Conservation (phyloP, 2,797 vertebrate genomes). For the Manis crassicaudata region DNA sequence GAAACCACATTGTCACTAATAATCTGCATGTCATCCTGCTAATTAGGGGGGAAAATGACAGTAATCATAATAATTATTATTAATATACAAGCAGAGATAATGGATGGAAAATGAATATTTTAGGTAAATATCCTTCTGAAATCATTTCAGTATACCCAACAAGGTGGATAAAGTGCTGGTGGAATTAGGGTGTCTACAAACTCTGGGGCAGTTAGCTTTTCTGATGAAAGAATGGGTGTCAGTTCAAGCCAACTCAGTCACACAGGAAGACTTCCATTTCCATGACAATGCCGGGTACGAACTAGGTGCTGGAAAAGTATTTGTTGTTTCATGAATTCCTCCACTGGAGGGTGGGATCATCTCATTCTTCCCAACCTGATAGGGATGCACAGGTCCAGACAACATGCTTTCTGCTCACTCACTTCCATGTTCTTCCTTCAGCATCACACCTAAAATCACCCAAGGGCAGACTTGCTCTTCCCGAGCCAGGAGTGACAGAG, state of each 20-base stretch:
- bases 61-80: neutral
- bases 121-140: no score
- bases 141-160: neutral
- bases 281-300: neutral
- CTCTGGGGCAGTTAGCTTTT: neutral
- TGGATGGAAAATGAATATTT: neutral
- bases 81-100: neutral
- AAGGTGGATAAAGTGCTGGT: neutral
- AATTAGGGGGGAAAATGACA: neutral
- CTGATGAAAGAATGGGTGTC: neutral
- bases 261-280: neutral
- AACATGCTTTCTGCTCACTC: neutral
- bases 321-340: neutral
- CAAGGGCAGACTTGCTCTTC: slow-evolving; percentile 25
- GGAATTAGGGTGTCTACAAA: neutral
- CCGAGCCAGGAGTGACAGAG: neutral
- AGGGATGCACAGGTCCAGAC: rapidly evolving
- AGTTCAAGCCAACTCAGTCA: neutral
- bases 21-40: neutral
- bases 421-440: neutral
- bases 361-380: neutral
- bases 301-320: neutral
- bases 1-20: neutral
- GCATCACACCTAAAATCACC: neutral
- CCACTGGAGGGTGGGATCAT: neutral